Conservation (phyloP, 2,113 vertebrate species). For the Archilochus colubris region DNA sequence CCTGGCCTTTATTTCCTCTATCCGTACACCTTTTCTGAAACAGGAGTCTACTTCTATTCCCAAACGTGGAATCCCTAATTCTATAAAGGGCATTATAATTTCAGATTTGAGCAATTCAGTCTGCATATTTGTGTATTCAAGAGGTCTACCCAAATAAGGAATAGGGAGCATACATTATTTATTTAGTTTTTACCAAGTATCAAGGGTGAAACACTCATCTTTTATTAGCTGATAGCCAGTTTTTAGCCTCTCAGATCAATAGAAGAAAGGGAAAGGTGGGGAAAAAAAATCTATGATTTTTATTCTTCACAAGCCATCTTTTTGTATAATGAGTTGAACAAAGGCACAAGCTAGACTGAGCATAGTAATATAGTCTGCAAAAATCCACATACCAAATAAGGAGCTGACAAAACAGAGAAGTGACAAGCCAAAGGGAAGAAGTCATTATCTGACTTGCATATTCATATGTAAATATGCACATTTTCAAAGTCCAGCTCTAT, state of each 20-base stretch:
- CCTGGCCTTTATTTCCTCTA: background rate
- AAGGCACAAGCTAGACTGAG: background rate
- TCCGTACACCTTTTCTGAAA: background rate
- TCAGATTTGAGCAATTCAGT: constrained; percentile 12
- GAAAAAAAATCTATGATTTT: background rate
- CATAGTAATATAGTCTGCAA: background rate
- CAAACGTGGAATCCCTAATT: background rate
- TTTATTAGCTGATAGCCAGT: background rate
- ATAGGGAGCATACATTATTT: background rate
- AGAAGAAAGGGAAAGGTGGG: background rate
- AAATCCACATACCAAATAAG: background rate
- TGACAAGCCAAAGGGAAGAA: background rate
- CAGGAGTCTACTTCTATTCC: background rate
- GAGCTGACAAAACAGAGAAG: background rate
- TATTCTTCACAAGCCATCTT: background rate
- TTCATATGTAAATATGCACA: background rate
- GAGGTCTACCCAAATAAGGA: background rate
- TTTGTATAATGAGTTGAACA: background rate
- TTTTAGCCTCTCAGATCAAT: background rate
- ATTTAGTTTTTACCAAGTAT: background rate
- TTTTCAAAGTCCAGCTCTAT: background rate
- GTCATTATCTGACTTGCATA: background rate
- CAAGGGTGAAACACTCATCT: background rate
- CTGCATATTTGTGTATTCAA: background rate
- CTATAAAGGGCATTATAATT: background rate